These are phyloP conservation scores for Haplochromis burtoni DNA, from an alignment of 2,113 vertebrate species.

Conservation along the genomic window DNA sequence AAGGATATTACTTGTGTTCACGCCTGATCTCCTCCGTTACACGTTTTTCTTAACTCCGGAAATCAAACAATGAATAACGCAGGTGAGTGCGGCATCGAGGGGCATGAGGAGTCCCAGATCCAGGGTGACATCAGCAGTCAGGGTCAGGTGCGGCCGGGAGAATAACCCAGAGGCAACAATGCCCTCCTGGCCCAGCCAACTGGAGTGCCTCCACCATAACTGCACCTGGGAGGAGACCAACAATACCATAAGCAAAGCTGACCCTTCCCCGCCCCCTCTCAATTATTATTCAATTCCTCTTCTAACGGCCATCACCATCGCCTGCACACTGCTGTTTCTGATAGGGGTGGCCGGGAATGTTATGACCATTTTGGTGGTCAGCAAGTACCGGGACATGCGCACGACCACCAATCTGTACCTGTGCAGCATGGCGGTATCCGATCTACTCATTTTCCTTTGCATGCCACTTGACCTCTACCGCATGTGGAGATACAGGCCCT, in stretches of 20 bases:
- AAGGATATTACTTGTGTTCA: slow-evolving; percentile 24
- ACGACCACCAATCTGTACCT: slow-evolving; percentile 96
- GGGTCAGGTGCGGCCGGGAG: slow-evolving; percentile 29
- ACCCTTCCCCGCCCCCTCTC: slow-evolving; percentile 40
- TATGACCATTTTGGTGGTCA: slow-evolving; percentile 90
- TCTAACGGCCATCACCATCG: slow-evolving; percentile 80
- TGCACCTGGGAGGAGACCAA: slow-evolving; percentile 65
- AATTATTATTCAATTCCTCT: slow-evolving; percentile 83
- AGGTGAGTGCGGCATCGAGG: background rate
- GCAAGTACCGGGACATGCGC: slow-evolving; percentile 87
- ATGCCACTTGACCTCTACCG: slow-evolving; percentile 94
- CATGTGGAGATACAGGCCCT: slow-evolving; percentile 93
- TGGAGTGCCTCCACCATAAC: slow-evolving; percentile 66
- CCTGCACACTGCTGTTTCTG: slow-evolving; percentile 82
- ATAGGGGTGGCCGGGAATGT: slow-evolving; percentile 86
- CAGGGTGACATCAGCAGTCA: background rate
- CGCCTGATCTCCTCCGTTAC: background rate
- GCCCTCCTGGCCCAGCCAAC: slow-evolving; percentile 69
- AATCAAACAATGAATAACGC: slow-evolving; percentile 1
- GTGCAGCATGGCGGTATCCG: slow-evolving; percentile 95
- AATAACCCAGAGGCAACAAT: slow-evolving; percentile 63
- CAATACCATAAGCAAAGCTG: slow-evolving; percentile 16
- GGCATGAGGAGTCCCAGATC: slow-evolving; percentile 23
- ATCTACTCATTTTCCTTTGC: slow-evolving; percentile 92
- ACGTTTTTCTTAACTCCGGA: background rate